Evolutionary conservation across 2,797 vertebrate genomes (phyloP), one percentile per base, ranked within the genome.

Genomic region (Fratercula arctica): DNA sequence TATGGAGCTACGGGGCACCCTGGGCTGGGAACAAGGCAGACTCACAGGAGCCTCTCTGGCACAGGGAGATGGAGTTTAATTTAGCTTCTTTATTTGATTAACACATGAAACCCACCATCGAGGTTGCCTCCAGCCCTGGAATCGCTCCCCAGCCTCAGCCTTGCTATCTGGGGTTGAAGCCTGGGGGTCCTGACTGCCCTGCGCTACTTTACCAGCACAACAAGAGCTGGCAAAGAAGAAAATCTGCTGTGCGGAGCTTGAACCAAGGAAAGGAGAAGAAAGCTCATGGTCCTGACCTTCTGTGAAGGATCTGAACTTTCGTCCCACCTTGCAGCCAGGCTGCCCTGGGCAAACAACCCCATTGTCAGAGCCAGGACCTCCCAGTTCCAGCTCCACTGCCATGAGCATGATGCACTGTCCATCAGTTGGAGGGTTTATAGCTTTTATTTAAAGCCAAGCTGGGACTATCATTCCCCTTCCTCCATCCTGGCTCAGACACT

Each of bases 1-100:
- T 0, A 0, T 26, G 33, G 35, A 53, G 31, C 57, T 46, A 3
- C 4, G 25, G 69, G 29, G 46, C 57, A 54, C 56, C 43, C 46
- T 16, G 37, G 69, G n/a, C 69, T 57, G 64, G n/a, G 19, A 87
- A 18, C 12, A 7, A 76, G 10, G 6, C 33, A 53, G 60, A 28
- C 5, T 41, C 48, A 31, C 13, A 25, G 57, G 43, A 74, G 2
- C 56, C 67, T 60, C 50, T 73, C 63, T 45, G 85, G 43, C 33
- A 63, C 19, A 54, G 5, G 16, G 45, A 48, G 26, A 16, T 31
- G n/a, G 31, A 50, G 26, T 84, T 94, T 64, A 31, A 68, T 75
- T 86, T 37, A 57, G 15, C 21, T 91, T 33, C 10, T 88, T 89
- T 33, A 57, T 81, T 78, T 70, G 33, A 76, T 25, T 61, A 81